Percentiles rank a stretch among this genome's conserved stretches.
Evolutionary conservation across 2,888 invertebrate species (phyloP).

Genomic region (Podabrus alpinus): DNA sequence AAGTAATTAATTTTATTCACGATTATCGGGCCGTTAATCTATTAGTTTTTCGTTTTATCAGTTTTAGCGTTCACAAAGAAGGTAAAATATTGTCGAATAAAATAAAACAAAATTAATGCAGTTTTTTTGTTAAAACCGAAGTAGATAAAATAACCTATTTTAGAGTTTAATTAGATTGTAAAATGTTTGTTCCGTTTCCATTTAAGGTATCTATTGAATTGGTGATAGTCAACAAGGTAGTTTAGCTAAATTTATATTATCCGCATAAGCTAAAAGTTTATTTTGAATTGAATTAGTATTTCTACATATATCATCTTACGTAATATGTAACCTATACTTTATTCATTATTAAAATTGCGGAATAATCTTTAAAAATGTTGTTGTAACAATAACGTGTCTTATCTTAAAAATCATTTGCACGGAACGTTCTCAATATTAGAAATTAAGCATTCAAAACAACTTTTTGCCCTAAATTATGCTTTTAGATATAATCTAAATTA

Average conservation of each 20-base stretch:
- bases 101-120: neutral
- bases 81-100: neutral
- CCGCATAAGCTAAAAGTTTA: neutral
- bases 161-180: neutral
- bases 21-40: neutral
- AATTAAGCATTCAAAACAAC: constrained; percentile 23
- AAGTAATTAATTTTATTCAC: neutral
- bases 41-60: neutral
- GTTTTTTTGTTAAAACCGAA: neutral
- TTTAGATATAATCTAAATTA: constrained; percentile 27
- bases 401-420: constrained; percentile 25
- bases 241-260: neutral
- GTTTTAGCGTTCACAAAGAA: neutral
- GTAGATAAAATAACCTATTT: neutral
- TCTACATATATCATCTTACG: neutral
- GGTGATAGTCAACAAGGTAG: neutral
- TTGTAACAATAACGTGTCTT: constrained; percentile 22
- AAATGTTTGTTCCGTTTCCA: neutral
- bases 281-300: neutral
- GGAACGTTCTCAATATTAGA: constrained; percentile 25
- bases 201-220: neutral
- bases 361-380: constrained; percentile 8
- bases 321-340: constrained; percentile 2
- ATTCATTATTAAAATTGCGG: constrained; percentile 9
- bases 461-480: constrained; percentile 27